Conservation (phyloP, 2,888 invertebrate species). For the Leptodirus hochenwartii region DNA sequence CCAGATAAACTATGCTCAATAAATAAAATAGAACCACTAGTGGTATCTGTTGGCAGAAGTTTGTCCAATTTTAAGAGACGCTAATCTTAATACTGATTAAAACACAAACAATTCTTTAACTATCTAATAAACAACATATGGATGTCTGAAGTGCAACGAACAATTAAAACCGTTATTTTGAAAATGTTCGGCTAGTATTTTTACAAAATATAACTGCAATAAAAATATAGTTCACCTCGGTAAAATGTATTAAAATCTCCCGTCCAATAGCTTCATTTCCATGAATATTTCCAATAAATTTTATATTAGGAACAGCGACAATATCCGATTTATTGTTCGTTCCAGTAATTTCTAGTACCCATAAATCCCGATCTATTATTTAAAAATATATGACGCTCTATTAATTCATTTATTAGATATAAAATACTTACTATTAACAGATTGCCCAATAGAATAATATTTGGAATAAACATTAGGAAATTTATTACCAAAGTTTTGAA, state of each 20-base stretch:
- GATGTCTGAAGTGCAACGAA: no score
- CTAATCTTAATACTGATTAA: no score
- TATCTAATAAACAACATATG: no score
- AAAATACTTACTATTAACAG: not conserved
- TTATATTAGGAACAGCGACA: conserved; percentile 48
- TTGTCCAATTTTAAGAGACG: no score
- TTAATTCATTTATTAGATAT: not conserved
- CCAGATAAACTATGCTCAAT: no score
- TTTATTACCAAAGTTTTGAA: not conserved
- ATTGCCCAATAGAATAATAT: not conserved
- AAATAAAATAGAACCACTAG: no score
- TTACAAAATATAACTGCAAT: no score
- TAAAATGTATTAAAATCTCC: conserved; percentile 41
- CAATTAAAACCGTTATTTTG: no score
- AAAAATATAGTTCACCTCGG: no score
- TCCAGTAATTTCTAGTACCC: conserved; percentile 35
- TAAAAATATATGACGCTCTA: conserved; percentile 5
- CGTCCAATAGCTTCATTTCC: conserved; percentile 51
- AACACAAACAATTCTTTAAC: no score
- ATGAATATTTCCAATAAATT: conserved; percentile 56
- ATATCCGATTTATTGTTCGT: conserved; percentile 17
- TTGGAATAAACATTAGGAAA: not conserved
- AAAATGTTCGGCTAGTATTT: no score
- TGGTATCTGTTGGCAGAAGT: no score
- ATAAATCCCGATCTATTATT: conserved; percentile 32